Conservation (phyloP, 2,888 invertebrate species). For the Andrena haemorrhoa region DNA sequence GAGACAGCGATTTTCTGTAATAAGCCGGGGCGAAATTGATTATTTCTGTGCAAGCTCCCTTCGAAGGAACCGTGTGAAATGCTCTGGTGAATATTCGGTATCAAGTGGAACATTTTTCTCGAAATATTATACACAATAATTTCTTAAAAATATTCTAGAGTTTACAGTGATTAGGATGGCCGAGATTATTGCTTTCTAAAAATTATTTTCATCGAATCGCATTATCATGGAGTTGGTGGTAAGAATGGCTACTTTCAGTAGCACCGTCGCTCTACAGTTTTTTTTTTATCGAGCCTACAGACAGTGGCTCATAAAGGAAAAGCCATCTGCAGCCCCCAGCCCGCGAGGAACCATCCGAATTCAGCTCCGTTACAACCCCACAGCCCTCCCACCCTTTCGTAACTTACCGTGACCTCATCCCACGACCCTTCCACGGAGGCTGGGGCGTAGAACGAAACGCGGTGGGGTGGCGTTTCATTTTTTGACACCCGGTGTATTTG, state of each 20-base stretch:
- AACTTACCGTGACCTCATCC: slow-evolving; percentile 78
- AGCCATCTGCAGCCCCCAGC: slow-evolving; percentile 52
- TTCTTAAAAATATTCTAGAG: too few relatives aligned
- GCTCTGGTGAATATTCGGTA: neutral
- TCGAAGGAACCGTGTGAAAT: neutral
- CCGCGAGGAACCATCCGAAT: slow-evolving; percentile 55
- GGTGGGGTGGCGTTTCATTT: slow-evolving; percentile 82
- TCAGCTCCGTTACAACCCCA: slow-evolving; percentile 56
- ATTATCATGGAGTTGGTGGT: neutral
- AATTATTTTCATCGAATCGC: too few relatives aligned
- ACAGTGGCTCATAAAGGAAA: slow-evolving; percentile 28
- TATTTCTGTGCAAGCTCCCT: slow-evolving; percentile 34
- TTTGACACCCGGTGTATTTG: slow-evolving; percentile 85
- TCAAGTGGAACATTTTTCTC: neutral
- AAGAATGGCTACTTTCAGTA: neutral
- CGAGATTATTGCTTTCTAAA: too few relatives aligned
- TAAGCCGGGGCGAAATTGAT: slow-evolving; percentile 51
- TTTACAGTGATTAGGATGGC: too few relatives aligned
- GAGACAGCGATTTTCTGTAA: slow-evolving; percentile 65
- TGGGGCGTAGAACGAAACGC: slow-evolving; percentile 66
- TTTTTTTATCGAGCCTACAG: neutral
- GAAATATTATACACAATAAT: neutral
- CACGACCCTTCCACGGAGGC: slow-evolving; percentile 52
- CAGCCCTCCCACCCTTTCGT: slow-evolving; percentile 64
- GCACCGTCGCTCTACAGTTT: neutral